These are phyloP conservation scores for Girardia tigrina DNA, from an alignment of 2,888 invertebrate genomes.

Conservation along the genomic window DNA sequence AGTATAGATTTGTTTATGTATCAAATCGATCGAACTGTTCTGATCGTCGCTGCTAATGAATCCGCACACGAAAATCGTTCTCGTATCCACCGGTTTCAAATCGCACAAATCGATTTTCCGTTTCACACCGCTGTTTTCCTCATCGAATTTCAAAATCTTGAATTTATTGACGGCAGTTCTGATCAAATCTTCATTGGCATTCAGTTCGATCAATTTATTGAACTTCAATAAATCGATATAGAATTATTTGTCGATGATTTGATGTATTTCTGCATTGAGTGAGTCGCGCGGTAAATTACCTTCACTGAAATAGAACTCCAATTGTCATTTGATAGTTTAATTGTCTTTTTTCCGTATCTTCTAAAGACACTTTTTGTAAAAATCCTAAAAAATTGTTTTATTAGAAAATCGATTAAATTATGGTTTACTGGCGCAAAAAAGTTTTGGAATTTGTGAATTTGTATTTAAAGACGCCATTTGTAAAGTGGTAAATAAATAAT, in stretches of 20 bases:
- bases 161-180: not conserved
- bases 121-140: constrained; percentile 41
- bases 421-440: no score
- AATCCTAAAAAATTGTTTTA: no score
- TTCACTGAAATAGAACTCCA: constrained; percentile 90
- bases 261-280: constrained; percentile 63
- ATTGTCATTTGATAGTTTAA: constrained; percentile 55
- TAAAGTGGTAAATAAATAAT: no score
- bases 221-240: not conserved
- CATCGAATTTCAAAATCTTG: constrained; percentile 41
- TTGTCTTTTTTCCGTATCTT: not conserved
- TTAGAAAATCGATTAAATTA: no score
- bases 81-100: constrained; percentile 55
- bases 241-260: constrained; percentile 54
- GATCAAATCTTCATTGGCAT: not conserved
- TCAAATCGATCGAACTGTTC: no score
- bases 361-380: no score
- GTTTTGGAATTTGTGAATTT: no score
- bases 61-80: constrained; percentile 64
- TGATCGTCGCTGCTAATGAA: not conserved
- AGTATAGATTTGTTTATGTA: no score
- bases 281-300: constrained; percentile 77
- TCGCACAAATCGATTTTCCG: constrained; percentile 41
- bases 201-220: constrained; percentile 24
- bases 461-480: no score